Percentiles rank a stretch among this genome's conserved stretches.
Evolutionary conservation across 1,140 invertebrate genomes (phyloP).

Genomic region (Himalopsyche phryganea): DNA sequence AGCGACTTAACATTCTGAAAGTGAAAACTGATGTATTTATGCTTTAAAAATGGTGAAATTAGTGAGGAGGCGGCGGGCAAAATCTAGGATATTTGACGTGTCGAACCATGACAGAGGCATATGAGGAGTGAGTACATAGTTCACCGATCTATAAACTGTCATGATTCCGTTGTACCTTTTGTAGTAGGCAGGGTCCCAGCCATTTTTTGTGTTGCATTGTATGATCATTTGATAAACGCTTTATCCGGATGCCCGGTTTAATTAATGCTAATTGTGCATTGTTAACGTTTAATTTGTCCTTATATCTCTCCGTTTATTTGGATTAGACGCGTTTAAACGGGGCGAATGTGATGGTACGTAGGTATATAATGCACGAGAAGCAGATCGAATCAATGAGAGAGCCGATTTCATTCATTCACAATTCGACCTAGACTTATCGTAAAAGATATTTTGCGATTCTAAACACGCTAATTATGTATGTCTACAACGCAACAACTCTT

Average conservation of each 20-base stretch:
- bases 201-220: constrained; percentile 41
- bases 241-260: constrained; percentile 30
- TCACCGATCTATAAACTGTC: constrained; percentile 38
- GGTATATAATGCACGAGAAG: constrained; percentile 32
- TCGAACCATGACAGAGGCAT: constrained; percentile 71
- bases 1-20: constrained; percentile 16
- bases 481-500: no score
- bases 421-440: constrained; percentile 11
- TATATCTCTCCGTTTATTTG: background rate
- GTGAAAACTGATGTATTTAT: constrained; percentile 61
- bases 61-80: constrained; percentile 61
- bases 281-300: background rate
- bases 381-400: constrained; percentile 45
- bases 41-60: constrained; percentile 66
- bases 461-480: no score
- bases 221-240: constrained; percentile 38
- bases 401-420: constrained; percentile 50
- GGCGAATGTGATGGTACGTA: constrained; percentile 18
- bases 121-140: constrained; percentile 64
- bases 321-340: constrained; percentile 3
- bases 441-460: no score
- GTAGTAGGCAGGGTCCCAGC: constrained; percentile 47
- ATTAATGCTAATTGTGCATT: constrained; percentile 17
- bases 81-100: constrained; percentile 66
- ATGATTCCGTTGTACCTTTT: constrained; percentile 41